phyloP scores from a whole-genome alignment of 2,113 vertebrate genomes.

The Pristiophorus japonicus region DNA sequence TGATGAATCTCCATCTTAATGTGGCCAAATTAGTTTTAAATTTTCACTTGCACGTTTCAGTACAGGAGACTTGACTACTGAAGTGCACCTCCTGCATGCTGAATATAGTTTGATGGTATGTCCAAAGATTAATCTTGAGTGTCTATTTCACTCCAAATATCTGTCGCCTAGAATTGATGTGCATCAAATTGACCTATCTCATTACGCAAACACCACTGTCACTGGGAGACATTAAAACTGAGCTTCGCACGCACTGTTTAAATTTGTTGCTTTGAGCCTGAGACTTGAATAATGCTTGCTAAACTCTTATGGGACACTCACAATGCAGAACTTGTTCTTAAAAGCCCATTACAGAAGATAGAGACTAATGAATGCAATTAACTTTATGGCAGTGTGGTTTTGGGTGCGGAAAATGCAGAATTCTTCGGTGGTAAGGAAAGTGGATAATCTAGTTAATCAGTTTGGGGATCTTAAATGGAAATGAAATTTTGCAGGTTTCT shows the following conservation, averaged over 20 bases:
- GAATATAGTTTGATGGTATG: neutral
- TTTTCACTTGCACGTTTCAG: neutral
- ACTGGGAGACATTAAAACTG: neutral
- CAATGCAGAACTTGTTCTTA: neutral
- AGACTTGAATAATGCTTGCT: neutral
- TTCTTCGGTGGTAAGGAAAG: neutral
- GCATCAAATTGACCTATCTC: neutral
- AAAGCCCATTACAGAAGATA: neutral
- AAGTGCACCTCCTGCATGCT: neutral
- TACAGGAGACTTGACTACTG: neutral
- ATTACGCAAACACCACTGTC: neutral
- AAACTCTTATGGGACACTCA: neutral
- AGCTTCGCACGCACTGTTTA: neutral
- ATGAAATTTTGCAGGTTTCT: neutral
- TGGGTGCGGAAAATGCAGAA: neutral
- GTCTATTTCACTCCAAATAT: neutral
- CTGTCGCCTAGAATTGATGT: neutral
- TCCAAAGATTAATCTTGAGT: neutral
- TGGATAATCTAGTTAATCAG: neutral
- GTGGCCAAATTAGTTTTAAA: neutral
- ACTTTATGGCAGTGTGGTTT: neutral
- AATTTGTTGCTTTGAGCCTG: neutral
- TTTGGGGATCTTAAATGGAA: neutral
- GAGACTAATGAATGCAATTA: neutral
- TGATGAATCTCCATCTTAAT: neutral